phyloP scores from a whole-genome alignment of 2,888 invertebrate species.

The Torymus texanus region DNA sequence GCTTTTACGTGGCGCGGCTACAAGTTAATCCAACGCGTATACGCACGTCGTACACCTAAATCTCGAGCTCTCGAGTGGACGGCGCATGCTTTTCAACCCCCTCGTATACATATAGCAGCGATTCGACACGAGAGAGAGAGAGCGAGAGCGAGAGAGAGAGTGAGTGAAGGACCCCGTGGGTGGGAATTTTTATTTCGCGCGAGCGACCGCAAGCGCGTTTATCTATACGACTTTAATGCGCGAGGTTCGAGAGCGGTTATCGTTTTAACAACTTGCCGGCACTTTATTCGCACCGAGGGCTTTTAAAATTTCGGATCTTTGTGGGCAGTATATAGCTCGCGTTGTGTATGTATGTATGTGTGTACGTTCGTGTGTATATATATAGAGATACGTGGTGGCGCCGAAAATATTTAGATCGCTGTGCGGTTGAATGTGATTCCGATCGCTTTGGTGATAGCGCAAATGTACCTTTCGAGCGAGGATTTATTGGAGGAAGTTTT shows the following conservation, averaged over 20 bases:
- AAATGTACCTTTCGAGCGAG: no score
- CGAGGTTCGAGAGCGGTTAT: slow-evolving; percentile 21
- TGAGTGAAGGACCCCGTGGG: slow-evolving; percentile 3
- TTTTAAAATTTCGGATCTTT: slow-evolving; percentile 32
- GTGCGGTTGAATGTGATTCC: no score
- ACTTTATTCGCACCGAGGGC: slow-evolving; percentile 20
- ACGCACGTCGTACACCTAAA: no score
- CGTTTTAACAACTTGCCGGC: slow-evolving; percentile 36
- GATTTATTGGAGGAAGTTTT: no score
- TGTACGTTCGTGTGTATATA: neutral
- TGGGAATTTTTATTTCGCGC: slow-evolving; percentile 1
- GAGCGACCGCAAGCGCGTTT: slow-evolving; percentile 17
- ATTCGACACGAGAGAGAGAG: neutral
- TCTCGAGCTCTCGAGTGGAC: no score
- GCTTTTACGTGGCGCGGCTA: no score
- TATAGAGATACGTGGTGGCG: neutral
- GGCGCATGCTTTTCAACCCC: no score
- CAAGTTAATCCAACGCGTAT: no score
- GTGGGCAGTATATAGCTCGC: neutral
- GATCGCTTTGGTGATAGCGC: no score
- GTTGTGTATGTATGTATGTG: no score
- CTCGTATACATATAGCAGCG: neutral
- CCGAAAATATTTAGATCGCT: neutral
- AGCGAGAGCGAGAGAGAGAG: neutral
- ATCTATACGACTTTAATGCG: slow-evolving; percentile 33